phyloP scores from a whole-genome alignment of 2,888 invertebrate genomes.

The Oscheius sp. region DNA sequence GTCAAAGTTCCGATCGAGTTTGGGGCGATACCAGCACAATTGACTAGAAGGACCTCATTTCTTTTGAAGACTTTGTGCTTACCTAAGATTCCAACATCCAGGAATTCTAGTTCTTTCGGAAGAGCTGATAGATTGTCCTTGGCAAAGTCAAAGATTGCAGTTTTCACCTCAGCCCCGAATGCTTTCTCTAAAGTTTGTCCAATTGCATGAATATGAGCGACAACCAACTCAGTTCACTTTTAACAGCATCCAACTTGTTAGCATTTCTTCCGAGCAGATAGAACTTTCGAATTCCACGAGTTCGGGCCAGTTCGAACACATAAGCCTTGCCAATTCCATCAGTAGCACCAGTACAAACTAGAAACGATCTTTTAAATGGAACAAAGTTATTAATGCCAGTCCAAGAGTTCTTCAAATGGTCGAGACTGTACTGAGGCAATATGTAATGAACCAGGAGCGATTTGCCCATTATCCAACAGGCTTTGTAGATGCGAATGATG shows the following conservation, averaged over 20 bases:
- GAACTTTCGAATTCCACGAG: constrained; percentile 66
- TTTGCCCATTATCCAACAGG: constrained; percentile 46
- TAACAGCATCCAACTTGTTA: constrained; percentile 58
- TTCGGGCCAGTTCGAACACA: constrained; percentile 62
- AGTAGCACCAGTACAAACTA: constrained; percentile 70
- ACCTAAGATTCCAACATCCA: constrained; percentile 70
- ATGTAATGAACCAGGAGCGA: constrained; percentile 50
- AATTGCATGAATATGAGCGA: neutral
- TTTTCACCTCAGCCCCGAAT: constrained; percentile 50
- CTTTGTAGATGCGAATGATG: constrained; percentile 2
- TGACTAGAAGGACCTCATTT: constrained; percentile 53
- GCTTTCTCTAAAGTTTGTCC: constrained; percentile 41
- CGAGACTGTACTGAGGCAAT: constrained; percentile 45
- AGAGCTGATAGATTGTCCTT: constrained; percentile 56
- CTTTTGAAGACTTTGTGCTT: constrained; percentile 26
- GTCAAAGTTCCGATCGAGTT: constrained; percentile 61
- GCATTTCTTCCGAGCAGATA: constrained; percentile 67
- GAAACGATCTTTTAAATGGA: constrained; percentile 15
- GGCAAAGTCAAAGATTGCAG: constrained; percentile 68
- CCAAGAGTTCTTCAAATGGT: constrained; percentile 50
- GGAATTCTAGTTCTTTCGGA: constrained; percentile 55
- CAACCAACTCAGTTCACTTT: constrained; percentile 54
- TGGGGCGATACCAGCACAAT: constrained; percentile 72
- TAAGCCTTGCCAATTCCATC: constrained; percentile 72
- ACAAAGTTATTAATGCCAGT: constrained; percentile 41